Evolutionary conservation across 2,888 invertebrate genomes (phyloP).

Genomic region (Fabriciana adippe): DNA sequence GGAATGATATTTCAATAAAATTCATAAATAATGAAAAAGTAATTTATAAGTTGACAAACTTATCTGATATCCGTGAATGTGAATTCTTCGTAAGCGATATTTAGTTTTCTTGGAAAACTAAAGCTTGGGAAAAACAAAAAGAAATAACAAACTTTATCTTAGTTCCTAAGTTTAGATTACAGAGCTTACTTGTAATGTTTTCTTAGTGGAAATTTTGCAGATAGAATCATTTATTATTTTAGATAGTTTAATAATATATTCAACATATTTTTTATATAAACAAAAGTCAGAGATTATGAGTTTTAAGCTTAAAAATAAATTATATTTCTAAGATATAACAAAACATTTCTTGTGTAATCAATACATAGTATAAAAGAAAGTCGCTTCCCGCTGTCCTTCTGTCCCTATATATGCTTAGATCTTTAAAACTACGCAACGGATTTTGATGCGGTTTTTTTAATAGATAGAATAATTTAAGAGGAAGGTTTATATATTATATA

Average conservation of each 20-base stretch:
- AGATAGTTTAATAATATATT: neutral
- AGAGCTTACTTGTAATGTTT: conserved; percentile 15
- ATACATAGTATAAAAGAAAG: no score
- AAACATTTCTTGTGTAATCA: neutral
- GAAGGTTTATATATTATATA: no score
- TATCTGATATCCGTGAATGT: conserved; percentile 7
- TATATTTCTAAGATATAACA: neutral
- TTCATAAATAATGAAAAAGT: conserved; percentile 2
- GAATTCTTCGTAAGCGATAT: conserved; percentile 24
- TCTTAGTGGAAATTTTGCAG: conserved; percentile 18
- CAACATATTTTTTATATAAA: neutral
- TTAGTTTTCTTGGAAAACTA: conserved; percentile 33
- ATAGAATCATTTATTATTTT: conserved; percentile 3
- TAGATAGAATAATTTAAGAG: no score
- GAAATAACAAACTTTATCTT: conserved; percentile 21
- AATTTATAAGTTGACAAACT: conserved; percentile 9
- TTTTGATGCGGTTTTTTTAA: no score
- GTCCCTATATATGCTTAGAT: no score
- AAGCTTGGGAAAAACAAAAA: conserved; percentile 17
- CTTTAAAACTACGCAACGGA: no score
- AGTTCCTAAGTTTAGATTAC: conserved; percentile 23
- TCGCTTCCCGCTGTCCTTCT: no score
- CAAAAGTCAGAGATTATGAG: neutral
- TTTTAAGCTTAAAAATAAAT: neutral
- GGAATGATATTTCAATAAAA: neutral